phyloP scores from a whole-genome alignment of 2,888 invertebrate species.

The Eupithecia vulgata region DNA sequence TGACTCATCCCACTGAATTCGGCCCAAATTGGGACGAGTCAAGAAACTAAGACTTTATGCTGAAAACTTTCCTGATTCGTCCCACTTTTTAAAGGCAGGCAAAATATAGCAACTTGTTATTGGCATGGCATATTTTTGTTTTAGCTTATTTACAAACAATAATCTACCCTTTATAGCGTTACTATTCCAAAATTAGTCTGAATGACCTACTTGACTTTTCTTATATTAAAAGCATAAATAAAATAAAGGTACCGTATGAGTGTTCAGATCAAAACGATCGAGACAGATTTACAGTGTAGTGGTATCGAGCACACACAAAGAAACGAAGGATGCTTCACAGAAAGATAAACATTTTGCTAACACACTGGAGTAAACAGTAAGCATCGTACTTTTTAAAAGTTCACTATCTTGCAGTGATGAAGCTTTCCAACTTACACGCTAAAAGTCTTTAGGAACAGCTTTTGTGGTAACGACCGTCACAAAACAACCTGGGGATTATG shows the following conservation, averaged over 20 bases:
- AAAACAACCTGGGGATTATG: too few relatives aligned
- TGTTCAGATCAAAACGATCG: constrained; percentile 46
- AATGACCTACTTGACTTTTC: constrained; percentile 14
- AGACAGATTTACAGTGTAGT: constrained; percentile 62
- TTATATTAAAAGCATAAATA: constrained; percentile 28
- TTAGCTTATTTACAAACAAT: neutral
- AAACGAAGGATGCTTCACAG: constrained; percentile 47
- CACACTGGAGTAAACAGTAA: constrained; percentile 57
- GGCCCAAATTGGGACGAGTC: too few relatives aligned
- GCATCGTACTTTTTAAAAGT: constrained; percentile 43
- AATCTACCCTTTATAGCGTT: neutral
- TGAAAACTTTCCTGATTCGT: too few relatives aligned
- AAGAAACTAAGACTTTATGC: too few relatives aligned
- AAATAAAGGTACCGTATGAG: constrained; percentile 27
- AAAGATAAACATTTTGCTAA: constrained; percentile 65
- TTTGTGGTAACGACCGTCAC: neutral
- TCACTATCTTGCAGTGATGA: constrained; percentile 32
- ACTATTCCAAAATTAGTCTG: neutral
- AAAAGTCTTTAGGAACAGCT: neutral
- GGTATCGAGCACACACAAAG: constrained; percentile 45
- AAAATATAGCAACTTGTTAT: neutral
- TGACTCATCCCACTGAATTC: too few relatives aligned
- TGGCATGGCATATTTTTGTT: neutral
- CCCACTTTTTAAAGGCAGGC: too few relatives aligned
- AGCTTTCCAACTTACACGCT: neutral